Evolutionary conservation across 1,140 invertebrate genomes (phyloP), one percentile per base, ranked within the genome.

Genomic region (Drosophila murphyi): DNA sequence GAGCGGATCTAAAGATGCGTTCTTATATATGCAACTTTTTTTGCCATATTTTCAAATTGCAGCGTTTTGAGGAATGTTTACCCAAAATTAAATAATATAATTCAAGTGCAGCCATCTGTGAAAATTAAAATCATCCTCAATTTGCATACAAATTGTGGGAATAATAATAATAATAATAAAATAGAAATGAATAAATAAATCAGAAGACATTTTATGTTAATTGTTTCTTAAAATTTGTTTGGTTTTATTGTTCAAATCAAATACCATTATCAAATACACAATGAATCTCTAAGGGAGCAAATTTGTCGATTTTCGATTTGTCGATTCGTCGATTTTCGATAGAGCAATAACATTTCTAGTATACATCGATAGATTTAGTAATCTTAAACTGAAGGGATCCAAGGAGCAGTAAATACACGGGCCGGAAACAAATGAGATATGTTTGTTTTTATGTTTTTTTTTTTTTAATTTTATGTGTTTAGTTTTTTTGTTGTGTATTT

Each of bases 321-420:
- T 20, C 20, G 20, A 20, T 20, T 20, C 1, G 20, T 43, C 37
- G 10, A 43, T 41, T 63, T 45, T 45, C 28, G 65, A 68, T 56
- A 56, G 74, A 85, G 74, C 82, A 78, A 85, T 86, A 86, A 86
- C 82, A 86, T 85, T 80, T 78, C 48, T 64, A 76, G 75, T 70
- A 69, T 43, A 73, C 63, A 72, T 43, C 37, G 51, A 64, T 43
- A 34, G 50, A 63, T 63, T 63, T 64, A 64, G 48, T 41, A 52
- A 41, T 4, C 28, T 63, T 32, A 43, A 39, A 34, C 45, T 50
- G 37, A 50, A 12, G 3, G 3, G 31, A 20, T 20, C 20, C 20
- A 20, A 20, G 31, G 31, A 12, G 39, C 35, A n/a, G 29, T 41
- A 59, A 39, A 67, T 67, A 56, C 31, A 65, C 31, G 34, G 59